Evolutionary conservation across 2,797 vertebrate genomes (phyloP), one percentile per base, ranked within the genome.

Genomic region (Pelodytes ibericus): DNA sequence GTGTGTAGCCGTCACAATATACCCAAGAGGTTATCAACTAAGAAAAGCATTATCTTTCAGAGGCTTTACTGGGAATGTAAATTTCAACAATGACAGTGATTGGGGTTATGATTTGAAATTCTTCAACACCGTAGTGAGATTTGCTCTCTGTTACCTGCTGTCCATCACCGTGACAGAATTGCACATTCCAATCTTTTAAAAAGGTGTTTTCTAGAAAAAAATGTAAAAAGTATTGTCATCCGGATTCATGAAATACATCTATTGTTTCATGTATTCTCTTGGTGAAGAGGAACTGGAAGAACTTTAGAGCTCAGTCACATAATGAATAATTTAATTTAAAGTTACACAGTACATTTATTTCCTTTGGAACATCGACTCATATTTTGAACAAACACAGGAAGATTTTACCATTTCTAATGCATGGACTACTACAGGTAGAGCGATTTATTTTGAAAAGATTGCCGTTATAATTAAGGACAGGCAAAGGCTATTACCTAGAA

Each of bases 21-120:
- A 20, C 29, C 29, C 58, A n/a, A 16, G 11, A 30, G 58, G 13
- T 51, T 67, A 20, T 67, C 44, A 67, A 31, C 27, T 47, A n/a
- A 47, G 16, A 49, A n/a, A 29, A 41, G 20, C 27, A 67, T 20
- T 31, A 30, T 30, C 44, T 67, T 16, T 49, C 26, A 53, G 20
- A 51, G 6, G 18, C 64, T 67, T 47, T 15, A 31, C 13, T 24
- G 5, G 18, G 5, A 67, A 67, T 51, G 39, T 18, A 30, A 67
- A 49, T 66, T 49, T 27, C 24, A 67, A 67, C 64, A 51, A 20
- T 18, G 44, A 51, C 44, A 51, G 2, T 24, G 64, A 30, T 27
- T 11, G 27, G 26, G 27, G 41, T 49, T 30, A 30, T 51, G 10
- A 22, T 47, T 29, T 65, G 64, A 67, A 67, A 67, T 53, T 53